Evolutionary conservation across 2,888 invertebrate genomes (phyloP), one percentile per base, ranked within the genome.

Genomic region (Erynnis tages): DNA sequence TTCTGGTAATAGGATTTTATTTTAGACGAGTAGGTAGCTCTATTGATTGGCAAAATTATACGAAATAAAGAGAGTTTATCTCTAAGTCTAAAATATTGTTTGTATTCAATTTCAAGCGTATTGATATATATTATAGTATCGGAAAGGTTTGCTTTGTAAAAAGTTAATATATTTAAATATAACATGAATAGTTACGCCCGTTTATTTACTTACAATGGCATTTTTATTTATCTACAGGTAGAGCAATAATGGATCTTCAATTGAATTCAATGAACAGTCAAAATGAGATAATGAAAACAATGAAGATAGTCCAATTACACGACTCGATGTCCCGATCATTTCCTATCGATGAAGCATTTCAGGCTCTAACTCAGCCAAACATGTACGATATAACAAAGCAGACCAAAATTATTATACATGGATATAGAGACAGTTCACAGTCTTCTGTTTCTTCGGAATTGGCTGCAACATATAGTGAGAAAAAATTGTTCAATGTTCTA

Each of bases 321-420:
- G 78, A 74, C 1, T 66, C 65, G 27, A 73, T 61, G 13, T 58
- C 71, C 8, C 64, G 70, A 63, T 72, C 69, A 0, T 84, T 77
- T 65, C 77, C 82, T 11, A 81, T 90, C 13, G 76, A 84, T 57
- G 76, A 82, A 53, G 82, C 89, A 1, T 85, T 72, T 57, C 65
- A 63, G 17, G 73, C 73, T 23, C 71, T 89, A 3, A 81, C 75
- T 1, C 76, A 79, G 49, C 76, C 81, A 0, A 62, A 69, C 1
- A 61, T 76, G 54, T 89, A 81, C 53, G 88, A 89, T 59, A 87
- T 89, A 50, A 79, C 79, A 1, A 87, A 78, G 63, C 82, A 89
- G 65, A 87, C 87, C 4, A 89, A 89, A 73, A 67, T 90, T 53
- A 71, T 89, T 27, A 85, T 90, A 53, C 90, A 90, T 57, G 90